These are phyloP conservation scores for Nibea albiflora DNA, from an alignment of 2,113 vertebrate species.

Conservation along the genomic window DNA sequence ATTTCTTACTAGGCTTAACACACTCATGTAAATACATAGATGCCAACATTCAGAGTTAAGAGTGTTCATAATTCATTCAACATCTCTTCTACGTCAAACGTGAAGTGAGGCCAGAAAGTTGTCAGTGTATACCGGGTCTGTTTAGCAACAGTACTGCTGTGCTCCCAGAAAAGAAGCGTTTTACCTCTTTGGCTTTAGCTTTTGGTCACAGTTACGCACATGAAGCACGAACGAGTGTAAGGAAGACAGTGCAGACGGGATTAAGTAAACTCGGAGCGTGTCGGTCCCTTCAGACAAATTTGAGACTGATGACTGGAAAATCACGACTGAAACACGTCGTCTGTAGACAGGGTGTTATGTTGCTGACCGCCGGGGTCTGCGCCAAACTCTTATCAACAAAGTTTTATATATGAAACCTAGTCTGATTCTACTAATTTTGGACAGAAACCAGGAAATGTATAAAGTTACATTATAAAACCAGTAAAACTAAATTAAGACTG, in stretches of 20 bases:
- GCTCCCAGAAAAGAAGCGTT: background rate
- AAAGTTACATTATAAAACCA: slow-evolving; percentile 36
- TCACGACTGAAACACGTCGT: slow-evolving; percentile 5
- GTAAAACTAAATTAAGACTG: slow-evolving; percentile 39
- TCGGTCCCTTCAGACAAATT: slow-evolving; percentile 27
- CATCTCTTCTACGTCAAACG: background rate
- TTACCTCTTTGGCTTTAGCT: slow-evolving; percentile 5
- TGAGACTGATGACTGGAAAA: slow-evolving; percentile 44
- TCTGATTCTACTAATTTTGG: slow-evolving; percentile 48
- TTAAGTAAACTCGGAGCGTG: background rate
- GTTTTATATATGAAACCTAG: slow-evolving; percentile 45
- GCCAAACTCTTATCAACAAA: slow-evolving; percentile 57
- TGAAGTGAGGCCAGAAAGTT: background rate
- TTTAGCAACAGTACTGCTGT: background rate
- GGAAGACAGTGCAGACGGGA: background rate
- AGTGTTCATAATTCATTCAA: background rate
- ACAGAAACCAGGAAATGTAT: slow-evolving; percentile 54
- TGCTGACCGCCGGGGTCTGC: background rate
- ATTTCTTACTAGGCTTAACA: background rate
- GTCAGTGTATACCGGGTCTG: background rate
- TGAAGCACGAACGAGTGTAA: background rate
- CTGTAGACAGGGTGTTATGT: slow-evolving; percentile 42
- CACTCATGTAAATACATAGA: slow-evolving; percentile 23
- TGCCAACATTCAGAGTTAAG: background rate
- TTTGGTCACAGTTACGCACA: background rate